phyloP scores from a whole-genome alignment of 2,797 vertebrate genomes.

The Pseudotriccus pelzelni region DNA sequence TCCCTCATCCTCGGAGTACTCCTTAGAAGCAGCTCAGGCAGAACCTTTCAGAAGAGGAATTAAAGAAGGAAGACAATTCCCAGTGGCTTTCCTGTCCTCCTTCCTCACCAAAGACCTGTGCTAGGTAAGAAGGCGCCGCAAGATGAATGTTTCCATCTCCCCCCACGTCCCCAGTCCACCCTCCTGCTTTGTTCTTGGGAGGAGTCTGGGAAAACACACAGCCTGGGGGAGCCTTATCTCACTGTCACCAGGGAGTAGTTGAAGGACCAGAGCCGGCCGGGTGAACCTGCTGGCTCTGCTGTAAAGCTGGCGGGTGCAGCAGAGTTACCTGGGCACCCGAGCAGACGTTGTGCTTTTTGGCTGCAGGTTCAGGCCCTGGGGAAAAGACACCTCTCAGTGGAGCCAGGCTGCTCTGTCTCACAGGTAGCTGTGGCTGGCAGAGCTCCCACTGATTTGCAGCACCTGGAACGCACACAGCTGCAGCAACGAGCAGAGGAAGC shows the following conservation, averaged over 20 bases:
- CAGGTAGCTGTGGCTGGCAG: neutral
- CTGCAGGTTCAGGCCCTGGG: neutral
- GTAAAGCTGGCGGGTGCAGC: neutral
- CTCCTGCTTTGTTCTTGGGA: neutral
- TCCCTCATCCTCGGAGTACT: neutral
- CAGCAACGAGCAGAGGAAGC: neutral
- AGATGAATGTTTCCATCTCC: neutral
- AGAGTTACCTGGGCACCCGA: neutral
- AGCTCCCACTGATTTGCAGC: neutral
- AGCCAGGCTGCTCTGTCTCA: neutral
- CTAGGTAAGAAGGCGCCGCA: neutral
- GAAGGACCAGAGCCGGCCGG: neutral
- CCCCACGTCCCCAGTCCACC: accelerated
- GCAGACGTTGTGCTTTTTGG: neutral
- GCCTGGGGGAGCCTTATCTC: neutral
- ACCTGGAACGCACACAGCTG: neutral
- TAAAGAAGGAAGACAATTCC: neutral
- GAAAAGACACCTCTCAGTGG: neutral
- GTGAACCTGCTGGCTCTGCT: neutral
- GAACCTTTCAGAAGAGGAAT: neutral
- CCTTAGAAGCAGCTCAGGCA: neutral
- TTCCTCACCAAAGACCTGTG: neutral
- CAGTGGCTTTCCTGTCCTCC: neutral
- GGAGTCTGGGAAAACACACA: neutral
- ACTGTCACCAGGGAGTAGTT: too few species aligned